A percentile compares a stretch with the other conserved stretches of the same genome.
These are phyloP conservation scores for Steinernema feltiae DNA, from an alignment of 1,140 invertebrate species.

Conservation along the genomic window DNA sequence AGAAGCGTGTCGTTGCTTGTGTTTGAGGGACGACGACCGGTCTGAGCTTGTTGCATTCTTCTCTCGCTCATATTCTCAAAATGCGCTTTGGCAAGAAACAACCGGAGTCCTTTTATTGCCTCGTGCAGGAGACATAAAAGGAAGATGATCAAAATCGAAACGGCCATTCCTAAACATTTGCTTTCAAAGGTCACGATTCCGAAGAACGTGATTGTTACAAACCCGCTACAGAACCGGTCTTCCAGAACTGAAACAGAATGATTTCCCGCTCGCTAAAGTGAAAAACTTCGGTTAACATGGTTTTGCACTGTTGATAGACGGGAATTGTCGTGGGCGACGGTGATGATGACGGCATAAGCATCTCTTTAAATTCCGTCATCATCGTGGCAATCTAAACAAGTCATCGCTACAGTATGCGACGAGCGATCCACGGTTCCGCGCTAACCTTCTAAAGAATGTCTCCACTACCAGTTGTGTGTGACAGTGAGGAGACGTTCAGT, in stretches of 20 bases:
- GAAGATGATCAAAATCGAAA: conserved; percentile 33
- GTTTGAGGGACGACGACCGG: not conserved
- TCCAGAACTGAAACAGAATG: conserved; percentile 30
- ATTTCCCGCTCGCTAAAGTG: not conserved
- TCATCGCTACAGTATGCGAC: not conserved
- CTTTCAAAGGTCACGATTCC: not conserved
- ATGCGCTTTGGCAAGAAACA: conserved; percentile 25
- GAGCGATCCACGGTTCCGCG: too few species aligned
- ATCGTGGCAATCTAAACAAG: not conserved
- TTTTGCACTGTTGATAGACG: not conserved
- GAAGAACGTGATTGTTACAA: too few species aligned
- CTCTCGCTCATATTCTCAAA: conserved; percentile 16
- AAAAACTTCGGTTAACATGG: not conserved
- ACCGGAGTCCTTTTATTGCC: conserved; percentile 27
- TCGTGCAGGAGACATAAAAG: conserved; percentile 39
- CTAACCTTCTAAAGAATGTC: too few species aligned
- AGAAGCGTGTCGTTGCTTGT: conserved; percentile 19
- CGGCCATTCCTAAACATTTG: conserved; percentile 32
- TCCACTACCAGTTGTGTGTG: too few species aligned
- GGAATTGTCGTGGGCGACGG: not conserved
- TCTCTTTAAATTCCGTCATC: not conserved
- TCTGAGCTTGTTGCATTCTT: not conserved
- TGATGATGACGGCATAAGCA: not conserved
- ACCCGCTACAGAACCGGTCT: too few species aligned
- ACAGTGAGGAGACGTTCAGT: too few species aligned